phyloP scores from a whole-genome alignment of 2,888 invertebrate genomes.

The Lithophane socia region DNA sequence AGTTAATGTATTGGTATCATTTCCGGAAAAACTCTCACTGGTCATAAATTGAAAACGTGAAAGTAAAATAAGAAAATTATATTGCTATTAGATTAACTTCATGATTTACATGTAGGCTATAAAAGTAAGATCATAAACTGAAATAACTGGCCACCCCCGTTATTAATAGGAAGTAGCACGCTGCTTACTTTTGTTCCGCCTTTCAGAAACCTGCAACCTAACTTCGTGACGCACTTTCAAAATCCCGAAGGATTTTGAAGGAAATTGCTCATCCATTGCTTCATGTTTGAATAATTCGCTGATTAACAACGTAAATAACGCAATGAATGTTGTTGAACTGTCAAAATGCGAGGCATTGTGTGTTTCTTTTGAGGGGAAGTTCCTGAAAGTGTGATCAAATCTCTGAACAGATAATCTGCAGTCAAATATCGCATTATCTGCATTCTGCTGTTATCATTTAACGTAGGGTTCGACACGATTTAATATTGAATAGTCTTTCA shows the following conservation, averaged over 20 bases:
- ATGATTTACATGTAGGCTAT: slow-evolving; percentile 30
- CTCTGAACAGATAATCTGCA: neutral
- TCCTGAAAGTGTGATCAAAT: neutral
- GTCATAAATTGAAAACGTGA: slow-evolving; percentile 28
- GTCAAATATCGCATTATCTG: neutral
- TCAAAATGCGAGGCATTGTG: neutral
- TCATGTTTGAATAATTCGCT: no score
- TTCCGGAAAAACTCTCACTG: slow-evolving; percentile 16
- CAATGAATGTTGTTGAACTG: neutral
- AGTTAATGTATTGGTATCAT: no score
- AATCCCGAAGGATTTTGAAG: neutral
- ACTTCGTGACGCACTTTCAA: neutral
- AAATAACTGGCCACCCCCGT: slow-evolving; percentile 20
- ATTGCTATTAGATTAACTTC: slow-evolving; percentile 20
- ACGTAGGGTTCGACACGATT: neutral
- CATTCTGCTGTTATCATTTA: neutral
- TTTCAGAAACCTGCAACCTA: slow-evolving; percentile 16
- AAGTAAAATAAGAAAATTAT: slow-evolving; percentile 43
- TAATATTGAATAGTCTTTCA: neutral
- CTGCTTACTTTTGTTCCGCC: neutral
- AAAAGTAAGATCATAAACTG: slow-evolving; percentile 35
- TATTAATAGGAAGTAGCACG: slow-evolving; percentile 36
- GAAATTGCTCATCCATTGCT: neutral
- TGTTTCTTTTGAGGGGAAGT: neutral
- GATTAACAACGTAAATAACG: neutral